These are phyloP conservation scores for Musca domestica DNA, from an alignment of 1,140 invertebrate genomes.

Conservation along the genomic window DNA sequence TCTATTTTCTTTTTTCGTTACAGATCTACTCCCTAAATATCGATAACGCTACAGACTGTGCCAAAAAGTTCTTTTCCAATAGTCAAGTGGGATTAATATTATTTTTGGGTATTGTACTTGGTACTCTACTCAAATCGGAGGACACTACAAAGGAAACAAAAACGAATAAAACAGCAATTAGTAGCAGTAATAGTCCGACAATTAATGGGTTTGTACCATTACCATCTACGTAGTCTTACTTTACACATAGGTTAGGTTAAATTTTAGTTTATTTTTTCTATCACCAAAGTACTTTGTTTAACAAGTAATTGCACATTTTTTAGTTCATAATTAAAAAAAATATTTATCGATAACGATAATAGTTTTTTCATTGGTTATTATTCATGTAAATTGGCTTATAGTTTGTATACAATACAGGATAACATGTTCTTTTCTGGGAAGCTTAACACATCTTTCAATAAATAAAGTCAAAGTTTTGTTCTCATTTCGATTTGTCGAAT, in stretches of 20 bases:
- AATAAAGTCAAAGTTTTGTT: too few species aligned
- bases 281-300: conserved; percentile 5
- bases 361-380: too few species aligned
- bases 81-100: conserved; percentile 83
- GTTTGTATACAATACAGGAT: too few species aligned
- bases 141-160: conserved; percentile 33
- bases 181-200: not conserved
- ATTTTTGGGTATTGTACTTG: conserved; percentile 74
- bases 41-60: conserved; percentile 81
- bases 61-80: conserved; percentile 88
- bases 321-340: too few species aligned
- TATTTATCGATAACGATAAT: too few species aligned
- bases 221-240: conserved; percentile 34
- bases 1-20: conserved; percentile 52
- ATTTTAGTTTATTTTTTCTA: not conserved
- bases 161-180: conserved; percentile 6
- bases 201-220: conserved; percentile 32
- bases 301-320: too few species aligned
- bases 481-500: too few species aligned
- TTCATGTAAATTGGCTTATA: too few species aligned
- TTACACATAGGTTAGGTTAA: not conserved
- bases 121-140: conserved; percentile 43
- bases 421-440: too few species aligned
- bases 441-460: too few species aligned
- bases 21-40: conserved; percentile 83